Base-by-base conservation (phyloP, 1,140 invertebrate species). In the Caerostris darwini region DNA sequence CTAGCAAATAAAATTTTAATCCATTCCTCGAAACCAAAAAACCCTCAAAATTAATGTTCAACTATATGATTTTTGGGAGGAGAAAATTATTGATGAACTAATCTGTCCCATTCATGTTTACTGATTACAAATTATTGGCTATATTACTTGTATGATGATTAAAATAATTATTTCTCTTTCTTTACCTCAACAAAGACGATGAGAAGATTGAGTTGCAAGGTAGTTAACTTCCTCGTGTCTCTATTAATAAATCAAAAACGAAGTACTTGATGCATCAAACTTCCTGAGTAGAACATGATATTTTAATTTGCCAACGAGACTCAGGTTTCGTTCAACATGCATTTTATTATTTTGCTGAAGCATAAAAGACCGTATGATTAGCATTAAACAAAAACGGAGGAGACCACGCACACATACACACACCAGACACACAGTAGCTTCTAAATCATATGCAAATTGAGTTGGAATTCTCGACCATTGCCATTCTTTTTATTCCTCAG, bases 381-480 rank as follows among this genome's bases (percentile, higher is more conserved):
- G 85, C 57, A 64, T 87, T 59, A 64, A 87, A 64, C 85, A 87
- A 87, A 87, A 64, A 57, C 34, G 85, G 57, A 57, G 54, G 14
- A 7, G 82, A 34, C 56, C 34, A 34, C 34, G 2, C 34, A 34
- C 34, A 34, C 34, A 34, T 2, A 34, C 34, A 34, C 34, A 34
- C 34, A 34, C 2, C 34, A 34, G 34, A 34, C 56, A 7, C 61
- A 17, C 56, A 19, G 59, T 64, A 6, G n/a, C 54, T 56, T 64
- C 86, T 53, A 88, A 88, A 88, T 64, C 86, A 88, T 88, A 88
- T 88, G 86, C 86, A 88, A 88, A 88, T 88, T 64, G 86, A 88
- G 58, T 88, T 54, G 86, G 58, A 88, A 64, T 61, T 64, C 86
- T n/a, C 50, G 58, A 88, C 86, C 34, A 88, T 88, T 64, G 86